These are phyloP conservation scores for Miniopterus natalensis DNA, from an alignment of 2,113 vertebrate genomes.

Conservation along the genomic window DNA sequence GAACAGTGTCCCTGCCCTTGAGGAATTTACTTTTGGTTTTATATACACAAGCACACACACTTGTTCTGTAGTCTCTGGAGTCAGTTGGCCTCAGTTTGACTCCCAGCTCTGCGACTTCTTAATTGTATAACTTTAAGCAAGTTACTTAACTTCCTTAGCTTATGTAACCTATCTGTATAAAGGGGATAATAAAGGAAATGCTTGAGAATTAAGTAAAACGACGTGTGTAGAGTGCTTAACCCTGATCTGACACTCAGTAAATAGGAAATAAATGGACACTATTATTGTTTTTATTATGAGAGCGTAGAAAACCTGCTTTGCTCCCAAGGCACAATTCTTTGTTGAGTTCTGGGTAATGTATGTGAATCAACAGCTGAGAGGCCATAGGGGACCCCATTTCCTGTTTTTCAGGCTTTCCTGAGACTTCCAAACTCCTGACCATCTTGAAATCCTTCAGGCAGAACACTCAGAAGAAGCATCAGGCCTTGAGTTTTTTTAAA, in stretches of 20 bases:
- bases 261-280: not conserved
- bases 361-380: conserved; percentile 22
- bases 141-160: not conserved
- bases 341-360: not conserved
- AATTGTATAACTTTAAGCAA: not conserved
- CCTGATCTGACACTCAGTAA: not conserved
- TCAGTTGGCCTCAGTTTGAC: not conserved
- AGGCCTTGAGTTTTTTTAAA: not conserved
- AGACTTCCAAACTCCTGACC: conserved; percentile 61
- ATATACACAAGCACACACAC: not conserved
- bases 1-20: not conserved
- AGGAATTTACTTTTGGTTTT: not conserved
- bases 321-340: not conserved
- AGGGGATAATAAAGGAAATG: not conserved
- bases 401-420: conserved; percentile 66
- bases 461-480: conserved; percentile 51
- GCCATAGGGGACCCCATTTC: conserved; percentile 30
- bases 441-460: conserved; percentile 56
- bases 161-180: not conserved
- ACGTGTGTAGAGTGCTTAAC: not conserved
- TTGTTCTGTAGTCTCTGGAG: not conserved
- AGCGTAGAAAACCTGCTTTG: not conserved
- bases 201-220: not conserved
- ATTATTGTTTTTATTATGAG: not conserved
- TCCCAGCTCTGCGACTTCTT: not conserved